Evolutionary conservation across 2,797 vertebrate genomes (phyloP), one percentile per base, ranked within the genome.

Genomic region (Cyprinella venusta): DNA sequence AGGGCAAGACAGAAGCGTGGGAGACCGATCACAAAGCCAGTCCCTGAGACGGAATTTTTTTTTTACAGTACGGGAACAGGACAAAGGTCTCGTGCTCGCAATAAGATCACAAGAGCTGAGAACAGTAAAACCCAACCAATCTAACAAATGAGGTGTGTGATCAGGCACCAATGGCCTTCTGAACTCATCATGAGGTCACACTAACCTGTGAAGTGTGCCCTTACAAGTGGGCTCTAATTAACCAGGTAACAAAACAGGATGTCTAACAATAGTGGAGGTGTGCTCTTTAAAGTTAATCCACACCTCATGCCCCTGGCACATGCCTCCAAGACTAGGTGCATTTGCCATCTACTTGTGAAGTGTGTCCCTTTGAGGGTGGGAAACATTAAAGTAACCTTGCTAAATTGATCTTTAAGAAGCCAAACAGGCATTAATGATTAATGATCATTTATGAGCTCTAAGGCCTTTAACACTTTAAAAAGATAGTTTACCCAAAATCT

Each of bases 201-300:
- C 69, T 3, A 4, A 40, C 15, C 0, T 24, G 48, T 89, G 82
- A 90, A 92, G 91, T 91, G 91, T 92, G 91, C 65, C 86, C 87
- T 91, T 86, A 77, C 67, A 82, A 80, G 61, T 61, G 74, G 74
- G 50, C 42, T 67, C 80, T 83, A 68, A 71, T 76, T 63, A 70
- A 33, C 26, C 10, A 79, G 21, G n/a, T 48, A 70, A 71, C 50
- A 63, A 65, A 86, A 83, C 72, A 76, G 76, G 84, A 84, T 61
- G 65, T 84, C 76, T 77, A 61, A 30, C 52, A 74, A 71, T 40
- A 38, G 40, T 13, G 6, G 10, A 56, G 67, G 56, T 68, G 63
- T 4, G 33, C 26, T 2, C 74, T 56, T 65, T 59, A 79, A 80
- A 69, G 68, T 65, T 56, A 54, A 64, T 26, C 30, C 10, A 82